Conservation (phyloP, 2,797 vertebrate genomes). For the Parotocinclus haroldoi region DNA sequence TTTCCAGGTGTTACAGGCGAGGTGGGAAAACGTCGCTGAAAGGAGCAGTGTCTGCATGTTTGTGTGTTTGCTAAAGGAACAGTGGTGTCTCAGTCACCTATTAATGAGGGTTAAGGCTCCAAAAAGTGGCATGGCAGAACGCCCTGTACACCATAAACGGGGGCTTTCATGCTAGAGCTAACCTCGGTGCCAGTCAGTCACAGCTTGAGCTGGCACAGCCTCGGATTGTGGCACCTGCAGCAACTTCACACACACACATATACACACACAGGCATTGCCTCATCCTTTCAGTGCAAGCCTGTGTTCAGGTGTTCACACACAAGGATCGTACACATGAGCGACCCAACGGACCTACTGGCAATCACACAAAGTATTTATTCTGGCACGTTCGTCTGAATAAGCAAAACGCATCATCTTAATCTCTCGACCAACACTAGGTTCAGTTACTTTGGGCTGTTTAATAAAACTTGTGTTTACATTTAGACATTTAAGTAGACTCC, state of each 20-base stretch:
- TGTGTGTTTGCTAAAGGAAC: conserved; percentile 30
- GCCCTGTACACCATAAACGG: conserved; percentile 27
- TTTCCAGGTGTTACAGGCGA: background rate
- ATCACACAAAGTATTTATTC: too few species aligned
- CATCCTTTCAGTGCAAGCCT: too few species aligned
- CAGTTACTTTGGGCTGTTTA: too few species aligned
- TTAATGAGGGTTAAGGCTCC: conserved; percentile 34
- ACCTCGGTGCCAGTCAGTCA: conserved; percentile 38
- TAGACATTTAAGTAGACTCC: too few species aligned
- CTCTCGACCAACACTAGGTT: too few species aligned
- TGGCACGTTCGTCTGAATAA: too few species aligned
- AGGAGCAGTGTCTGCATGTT: conserved; percentile 10
- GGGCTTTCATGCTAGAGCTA: conserved; percentile 36
- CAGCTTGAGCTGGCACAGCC: conserved; percentile 37
- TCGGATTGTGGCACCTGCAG: conserved; percentile 38
- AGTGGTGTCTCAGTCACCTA: conserved; percentile 38
- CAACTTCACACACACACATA: conserved; percentile 34
- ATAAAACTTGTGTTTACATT: too few species aligned
- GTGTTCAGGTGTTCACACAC: too few species aligned
- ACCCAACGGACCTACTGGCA: background rate
- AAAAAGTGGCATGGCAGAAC: conserved; percentile 33
- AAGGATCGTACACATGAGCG: too few species aligned
- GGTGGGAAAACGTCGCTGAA: conserved; percentile 9
- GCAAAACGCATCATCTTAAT: background rate
- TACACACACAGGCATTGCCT: background rate